Evolutionary conservation across 1,140 invertebrate genomes (phyloP).

Genomic region (Psilanteris sp.): DNA sequence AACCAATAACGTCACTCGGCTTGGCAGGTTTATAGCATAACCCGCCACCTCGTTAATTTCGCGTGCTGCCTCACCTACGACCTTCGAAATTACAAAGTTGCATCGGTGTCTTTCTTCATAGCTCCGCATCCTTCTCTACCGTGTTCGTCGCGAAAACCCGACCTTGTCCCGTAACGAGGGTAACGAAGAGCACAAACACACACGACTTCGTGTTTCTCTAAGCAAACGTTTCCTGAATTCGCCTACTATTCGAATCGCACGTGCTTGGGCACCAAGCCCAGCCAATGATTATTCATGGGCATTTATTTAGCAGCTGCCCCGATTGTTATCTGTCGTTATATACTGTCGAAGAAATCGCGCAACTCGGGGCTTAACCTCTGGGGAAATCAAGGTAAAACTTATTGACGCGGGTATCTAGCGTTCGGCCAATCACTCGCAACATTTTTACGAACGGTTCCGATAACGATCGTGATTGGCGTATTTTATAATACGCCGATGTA

Average conservation of each 20-base stretch:
- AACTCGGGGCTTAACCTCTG: slow-evolving; percentile 23
- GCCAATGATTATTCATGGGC: slow-evolving; percentile 36
- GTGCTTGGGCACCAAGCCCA: slow-evolving; percentile 16
- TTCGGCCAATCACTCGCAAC: slow-evolving; percentile 2
- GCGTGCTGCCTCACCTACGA: slow-evolving; percentile 39
- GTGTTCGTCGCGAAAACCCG: slow-evolving; percentile 20
- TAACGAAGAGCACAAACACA: slow-evolving; percentile 14
- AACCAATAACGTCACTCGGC: slow-evolving; percentile 15
- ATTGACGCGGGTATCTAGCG: slow-evolving; percentile 7
- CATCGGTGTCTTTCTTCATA: not conserved
- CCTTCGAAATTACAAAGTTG: slow-evolving; percentile 56
- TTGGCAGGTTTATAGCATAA: not conserved
- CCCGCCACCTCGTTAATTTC: slow-evolving; percentile 18
- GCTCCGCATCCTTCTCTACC: slow-evolving; percentile 18
- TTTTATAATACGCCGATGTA: slow-evolving; percentile 29
- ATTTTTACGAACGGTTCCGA: slow-evolving; percentile 34
- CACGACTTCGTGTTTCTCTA: not conserved
- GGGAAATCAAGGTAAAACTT: slow-evolving; percentile 49
- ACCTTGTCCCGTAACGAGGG: slow-evolving; percentile 47
- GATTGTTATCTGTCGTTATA: slow-evolving; percentile 27
- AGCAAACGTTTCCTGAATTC: slow-evolving; percentile 11
- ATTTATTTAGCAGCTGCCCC: slow-evolving; percentile 28
- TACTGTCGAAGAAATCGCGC: slow-evolving; percentile 21
- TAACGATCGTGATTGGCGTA: slow-evolving; percentile 35
- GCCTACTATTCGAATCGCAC: slow-evolving; percentile 8